These are phyloP conservation scores for Zophobas morio DNA, from an alignment of 1,140 invertebrate species.

Conservation along the genomic window DNA sequence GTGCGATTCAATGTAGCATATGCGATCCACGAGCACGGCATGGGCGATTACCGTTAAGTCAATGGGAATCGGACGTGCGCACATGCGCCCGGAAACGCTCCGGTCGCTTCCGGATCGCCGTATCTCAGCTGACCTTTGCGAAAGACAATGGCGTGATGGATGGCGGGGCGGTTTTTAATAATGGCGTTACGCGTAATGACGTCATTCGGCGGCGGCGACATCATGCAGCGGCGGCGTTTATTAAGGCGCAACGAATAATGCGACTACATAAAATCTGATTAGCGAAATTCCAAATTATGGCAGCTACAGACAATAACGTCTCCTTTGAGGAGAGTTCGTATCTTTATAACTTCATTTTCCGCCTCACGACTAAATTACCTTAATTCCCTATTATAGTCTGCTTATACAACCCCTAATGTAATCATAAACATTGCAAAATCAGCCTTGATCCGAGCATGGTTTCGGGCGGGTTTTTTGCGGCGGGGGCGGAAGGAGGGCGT, in stretches of 20 bases:
- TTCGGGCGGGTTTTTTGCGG: conserved; percentile 24
- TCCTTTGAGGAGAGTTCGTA: conserved; percentile 54
- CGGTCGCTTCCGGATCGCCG: conserved; percentile 24
- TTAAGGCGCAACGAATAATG: conserved; percentile 35
- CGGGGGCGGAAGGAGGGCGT: conserved; percentile 1
- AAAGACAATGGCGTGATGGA: conserved; percentile 22
- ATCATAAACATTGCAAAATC: conserved; percentile 54
- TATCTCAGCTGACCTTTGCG: conserved; percentile 25
- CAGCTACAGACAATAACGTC: conserved; percentile 57
- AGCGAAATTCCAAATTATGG: conserved; percentile 55
- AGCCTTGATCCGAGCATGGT: conserved; percentile 16
- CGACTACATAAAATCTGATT: conserved; percentile 52
- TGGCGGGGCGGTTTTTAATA: conserved; percentile 36
- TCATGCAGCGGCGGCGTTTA: conserved; percentile 49
- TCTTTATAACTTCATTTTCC: conserved; percentile 58
- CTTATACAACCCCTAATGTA: conserved; percentile 52
- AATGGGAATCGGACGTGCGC: conserved; percentile 48
- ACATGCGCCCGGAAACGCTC: conserved; percentile 49
- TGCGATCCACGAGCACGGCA: conserved; percentile 48
- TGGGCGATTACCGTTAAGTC: conserved; percentile 52
- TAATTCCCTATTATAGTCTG: conserved; percentile 53
- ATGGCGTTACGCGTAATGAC: conserved; percentile 37
- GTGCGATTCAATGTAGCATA: conserved; percentile 46
- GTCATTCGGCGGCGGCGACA: conserved; percentile 39
- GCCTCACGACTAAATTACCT: conserved; percentile 54